These are phyloP conservation scores for Aphidius ervi DNA, from an alignment of 1,140 invertebrate species.

Conservation along the genomic window DNA sequence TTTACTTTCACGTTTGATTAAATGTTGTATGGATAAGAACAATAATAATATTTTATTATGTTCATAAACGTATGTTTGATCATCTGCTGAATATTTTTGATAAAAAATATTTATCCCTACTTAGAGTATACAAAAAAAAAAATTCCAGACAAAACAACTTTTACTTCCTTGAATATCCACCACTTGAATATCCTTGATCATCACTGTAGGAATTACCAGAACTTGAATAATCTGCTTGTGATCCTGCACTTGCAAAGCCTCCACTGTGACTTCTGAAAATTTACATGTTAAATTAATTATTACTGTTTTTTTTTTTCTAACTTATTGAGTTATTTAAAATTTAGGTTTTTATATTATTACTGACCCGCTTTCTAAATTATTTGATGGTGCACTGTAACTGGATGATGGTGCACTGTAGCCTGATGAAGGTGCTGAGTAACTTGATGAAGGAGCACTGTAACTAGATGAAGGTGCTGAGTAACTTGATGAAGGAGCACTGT, in stretches of 20 bases:
- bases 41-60: no score
- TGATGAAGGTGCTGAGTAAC: no score
- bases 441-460: no score
- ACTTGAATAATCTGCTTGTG: conserved; percentile 2
- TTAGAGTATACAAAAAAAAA: no score
- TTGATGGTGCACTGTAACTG: background rate
- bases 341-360: background rate
- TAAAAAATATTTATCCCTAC: no score
- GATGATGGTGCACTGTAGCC: no score
- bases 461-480: background rate
- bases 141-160: background rate
- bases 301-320: background rate
- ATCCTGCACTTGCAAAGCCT: conserved; percentile 6
- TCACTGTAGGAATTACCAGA: conserved; percentile 1
- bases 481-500: background rate
- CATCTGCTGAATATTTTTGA: no score
- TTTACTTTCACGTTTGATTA: no score
- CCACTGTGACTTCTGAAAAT: conserved; percentile 11
- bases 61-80: no score
- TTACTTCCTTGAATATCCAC: conserved; percentile 19
- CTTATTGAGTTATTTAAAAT: background rate
- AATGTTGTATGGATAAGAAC: no score
- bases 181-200: background rate
- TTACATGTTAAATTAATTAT: background rate
- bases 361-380: conserved; percentile 5